These are phyloP conservation scores for Eumacrocentrus americanus DNA, from an alignment of 2,888 invertebrate genomes.

Conservation along the genomic window DNA sequence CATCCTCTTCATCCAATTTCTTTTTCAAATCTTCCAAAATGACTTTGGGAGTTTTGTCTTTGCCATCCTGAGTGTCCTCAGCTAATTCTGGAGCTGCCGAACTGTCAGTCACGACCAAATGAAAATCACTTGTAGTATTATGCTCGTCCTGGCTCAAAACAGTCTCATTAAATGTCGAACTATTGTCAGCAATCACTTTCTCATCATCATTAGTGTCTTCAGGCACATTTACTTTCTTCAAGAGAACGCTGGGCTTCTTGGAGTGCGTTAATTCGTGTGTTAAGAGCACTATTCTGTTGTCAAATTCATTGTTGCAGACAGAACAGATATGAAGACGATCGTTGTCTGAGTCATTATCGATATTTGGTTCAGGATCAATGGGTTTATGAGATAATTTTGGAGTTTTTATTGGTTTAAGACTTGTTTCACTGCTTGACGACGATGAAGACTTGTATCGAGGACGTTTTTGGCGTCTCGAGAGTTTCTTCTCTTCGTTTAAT, in stretches of 20 bases:
- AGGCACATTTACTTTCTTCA: conserved; percentile 39
- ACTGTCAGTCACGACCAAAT: neutral
- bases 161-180: neutral
- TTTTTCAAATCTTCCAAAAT: no score
- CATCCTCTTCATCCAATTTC: no score
- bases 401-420: neutral
- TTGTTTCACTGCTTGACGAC: neutral
- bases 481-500: no score
- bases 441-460: neutral
- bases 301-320: conserved; percentile 44
- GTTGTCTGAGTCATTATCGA: conserved; percentile 22
- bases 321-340: conserved; percentile 39
- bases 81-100: neutral
- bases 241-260: conserved; percentile 46
- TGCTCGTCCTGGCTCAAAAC: neutral
- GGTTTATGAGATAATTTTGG: neutral
- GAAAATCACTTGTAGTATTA: neutral
- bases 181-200: no score
- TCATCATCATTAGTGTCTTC: conserved; percentile 8
- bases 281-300: conserved; percentile 44
- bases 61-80: no score
- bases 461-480: neutral
- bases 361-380: neutral
- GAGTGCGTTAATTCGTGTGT: conserved; percentile 51
- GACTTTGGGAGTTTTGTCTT: no score